Evolutionary conservation across 2,888 invertebrate species (phyloP), one percentile per base, ranked within the genome.

Genomic region (Hedychridium roseum): DNA sequence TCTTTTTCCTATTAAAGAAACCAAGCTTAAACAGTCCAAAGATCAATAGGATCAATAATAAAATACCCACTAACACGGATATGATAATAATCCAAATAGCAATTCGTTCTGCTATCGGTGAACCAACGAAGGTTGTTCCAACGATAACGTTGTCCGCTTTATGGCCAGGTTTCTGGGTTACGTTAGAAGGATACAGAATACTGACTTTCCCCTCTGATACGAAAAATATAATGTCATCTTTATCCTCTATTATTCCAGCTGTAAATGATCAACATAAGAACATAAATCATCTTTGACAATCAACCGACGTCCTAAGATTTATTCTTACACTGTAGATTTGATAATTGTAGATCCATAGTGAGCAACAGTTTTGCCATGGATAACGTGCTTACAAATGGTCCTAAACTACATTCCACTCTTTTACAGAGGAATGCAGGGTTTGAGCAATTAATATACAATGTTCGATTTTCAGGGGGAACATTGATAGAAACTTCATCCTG

Each of bases 141-240:
- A 80, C 68, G 7, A 56, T 51, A 14, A 58, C 53, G 9, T 11
- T 43, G 45, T 80, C 70, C 1, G 73, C 60, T 49, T 70, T 70
- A 35, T 62, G 42, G 2, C 47, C 48, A 20, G 61, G 46, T 41
- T 44, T 71, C 56, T 76, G 74, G 6, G 51, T 43, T 39, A 74
- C 62, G 46, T 66, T 59, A 15, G 31, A n/a, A 2, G 73, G 70
- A 27, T 59, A 57, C 27, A 54, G 51, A 36, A 78, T 71, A 9
- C 18, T 31, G 0, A 78, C 71, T 5, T 45, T 55, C 11, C 79
- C 80, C 34, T 70, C 66, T 1, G 80, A 72, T 4, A 74, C 66
- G 28, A 78, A 71, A 37, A 75, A 68, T 42, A 81, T 61, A 5
- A 79, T 73, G n/a, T n/a, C n/a, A 49, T 80, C 78, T 57, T 75